A percentile compares a stretch with the other conserved stretches of the same genome.
These are phyloP conservation scores for Nomada flava DNA, from an alignment of 2,888 invertebrate genomes.

Conservation along the genomic window DNA sequence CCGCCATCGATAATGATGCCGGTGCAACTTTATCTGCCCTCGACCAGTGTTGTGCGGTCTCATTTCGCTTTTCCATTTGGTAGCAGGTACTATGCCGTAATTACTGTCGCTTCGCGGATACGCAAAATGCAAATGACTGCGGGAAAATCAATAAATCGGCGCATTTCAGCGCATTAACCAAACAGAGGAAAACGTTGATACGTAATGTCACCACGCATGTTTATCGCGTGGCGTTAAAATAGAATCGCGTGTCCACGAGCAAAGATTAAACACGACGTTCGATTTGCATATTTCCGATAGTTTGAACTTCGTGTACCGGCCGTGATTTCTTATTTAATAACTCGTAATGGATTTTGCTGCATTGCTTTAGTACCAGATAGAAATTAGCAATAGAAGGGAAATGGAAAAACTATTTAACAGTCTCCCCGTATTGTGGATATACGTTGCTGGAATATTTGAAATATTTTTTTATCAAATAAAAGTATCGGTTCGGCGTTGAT, in stretches of 20 bases:
- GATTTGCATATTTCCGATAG: neutral
- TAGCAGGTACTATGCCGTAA: conserved; percentile 4
- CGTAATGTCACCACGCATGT: conserved; percentile 12
- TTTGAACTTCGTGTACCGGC: too few species aligned
- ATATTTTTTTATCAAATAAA: too few species aligned
- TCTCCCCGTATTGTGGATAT: too few species aligned
- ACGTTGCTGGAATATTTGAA: too few species aligned
- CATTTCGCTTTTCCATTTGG: conserved; percentile 7
- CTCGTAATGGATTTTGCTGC: too few species aligned
- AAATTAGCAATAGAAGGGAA: neutral
- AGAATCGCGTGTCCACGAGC: neutral
- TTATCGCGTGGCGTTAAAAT: neutral
- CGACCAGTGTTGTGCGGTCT: neutral
- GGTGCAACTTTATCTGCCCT: neutral
- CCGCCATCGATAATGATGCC: neutral
- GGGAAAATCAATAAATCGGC: conserved; percentile 45
- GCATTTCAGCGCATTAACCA: conserved; percentile 36
- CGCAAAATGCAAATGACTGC: conserved; percentile 34
- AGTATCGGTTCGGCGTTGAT: too few species aligned
- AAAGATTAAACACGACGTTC: neutral
- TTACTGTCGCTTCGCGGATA: conserved; percentile 18
- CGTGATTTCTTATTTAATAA: neutral
- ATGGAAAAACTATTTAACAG: neutral
- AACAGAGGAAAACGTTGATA: conserved; percentile 31
- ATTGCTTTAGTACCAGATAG: too few species aligned